Percentiles rank a stretch among this genome's conserved stretches.
Evolutionary conservation across 2,888 invertebrate species (phyloP).

Genomic region (Blastobasis adustella): DNA sequence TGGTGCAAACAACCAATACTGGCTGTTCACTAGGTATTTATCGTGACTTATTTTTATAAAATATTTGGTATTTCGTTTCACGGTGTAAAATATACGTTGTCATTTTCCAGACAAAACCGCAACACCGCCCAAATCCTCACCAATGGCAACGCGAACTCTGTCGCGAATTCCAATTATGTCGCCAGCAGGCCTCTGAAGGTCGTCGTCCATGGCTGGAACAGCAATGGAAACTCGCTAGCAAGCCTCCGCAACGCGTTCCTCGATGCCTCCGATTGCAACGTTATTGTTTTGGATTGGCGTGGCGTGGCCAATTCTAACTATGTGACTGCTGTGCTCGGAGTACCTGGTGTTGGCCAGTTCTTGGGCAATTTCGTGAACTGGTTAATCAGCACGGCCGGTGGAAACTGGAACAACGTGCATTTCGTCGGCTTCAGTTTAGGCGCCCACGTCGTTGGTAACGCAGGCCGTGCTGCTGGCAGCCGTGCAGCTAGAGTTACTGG

Average conservation of each 20-base stretch:
- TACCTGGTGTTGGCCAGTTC: constrained; percentile 19
- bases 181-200: constrained; percentile 33
- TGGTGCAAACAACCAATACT: constrained; percentile 50
- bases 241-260: constrained; percentile 43
- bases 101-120: constrained; percentile 31
- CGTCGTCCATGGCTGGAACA: constrained; percentile 54
- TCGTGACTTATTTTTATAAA: too few relatives aligned
- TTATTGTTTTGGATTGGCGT: constrained; percentile 26
- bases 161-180: constrained; percentile 35
- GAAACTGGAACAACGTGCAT: constrained; percentile 11
- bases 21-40: constrained; percentile 39
- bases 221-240: constrained; percentile 33
- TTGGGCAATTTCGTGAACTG: constrained; percentile 22
- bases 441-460: too few relatives aligned
- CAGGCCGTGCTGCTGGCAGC: too few relatives aligned
- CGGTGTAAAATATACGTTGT: not conserved
- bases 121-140: constrained; percentile 29
- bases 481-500: too few relatives aligned
- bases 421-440: constrained; percentile 46
- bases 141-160: constrained; percentile 33
- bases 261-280: constrained; percentile 27
- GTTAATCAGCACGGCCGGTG: constrained; percentile 9
- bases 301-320: constrained; percentile 12
- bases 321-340: constrained; percentile 14
- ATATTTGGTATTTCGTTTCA: too few relatives aligned